Percentiles rank a stretch among this genome's conserved stretches.
Conservation (phyloP, 2,797 vertebrate genomes). For the Sebastes oblongus region DNA sequence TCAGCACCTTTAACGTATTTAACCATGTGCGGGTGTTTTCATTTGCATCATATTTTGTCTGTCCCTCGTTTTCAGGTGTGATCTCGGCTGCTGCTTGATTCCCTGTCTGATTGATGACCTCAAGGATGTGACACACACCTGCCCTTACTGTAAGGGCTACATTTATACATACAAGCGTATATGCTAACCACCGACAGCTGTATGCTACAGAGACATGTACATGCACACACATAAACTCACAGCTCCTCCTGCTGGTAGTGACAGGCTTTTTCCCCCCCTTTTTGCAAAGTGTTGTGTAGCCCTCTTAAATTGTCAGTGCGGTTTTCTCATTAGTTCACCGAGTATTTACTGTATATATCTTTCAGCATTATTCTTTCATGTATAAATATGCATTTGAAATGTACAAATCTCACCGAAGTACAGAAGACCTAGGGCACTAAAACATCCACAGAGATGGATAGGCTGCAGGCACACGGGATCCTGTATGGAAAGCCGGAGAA, state of each 20-base stretch:
- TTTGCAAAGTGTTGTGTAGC: constrained; percentile 68
- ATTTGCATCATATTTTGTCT: neutral
- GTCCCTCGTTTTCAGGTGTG: constrained; percentile 83
- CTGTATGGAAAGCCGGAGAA: constrained; percentile 5
- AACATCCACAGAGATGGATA: constrained; percentile 11
- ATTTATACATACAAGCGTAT: constrained; percentile 99
- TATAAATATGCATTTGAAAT: constrained; percentile 61
- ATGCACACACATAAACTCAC: constrained; percentile 55
- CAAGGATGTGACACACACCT: constrained; percentile 98
- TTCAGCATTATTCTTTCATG: constrained; percentile 44
- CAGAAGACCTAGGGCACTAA: constrained; percentile 20
- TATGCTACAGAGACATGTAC: constrained; percentile 63
- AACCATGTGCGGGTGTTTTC: neutral
- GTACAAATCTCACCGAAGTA: constrained; percentile 46
- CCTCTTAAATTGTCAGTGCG: constrained; percentile 59
- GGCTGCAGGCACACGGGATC: neutral
- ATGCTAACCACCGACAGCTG: constrained; percentile 88
- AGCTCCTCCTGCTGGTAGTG: constrained; percentile 63
- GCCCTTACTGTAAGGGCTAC: constrained; percentile 98
- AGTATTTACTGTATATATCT: constrained; percentile 70
- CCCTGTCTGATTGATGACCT: constrained; percentile 97
- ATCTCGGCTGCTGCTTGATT: constrained; percentile 97
- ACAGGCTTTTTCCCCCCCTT: constrained; percentile 37
- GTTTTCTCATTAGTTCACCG: constrained; percentile 66
- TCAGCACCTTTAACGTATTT: neutral